phyloP scores from a whole-genome alignment of 1,140 invertebrate genomes.

The Ceratosolen solmsi region DNA sequence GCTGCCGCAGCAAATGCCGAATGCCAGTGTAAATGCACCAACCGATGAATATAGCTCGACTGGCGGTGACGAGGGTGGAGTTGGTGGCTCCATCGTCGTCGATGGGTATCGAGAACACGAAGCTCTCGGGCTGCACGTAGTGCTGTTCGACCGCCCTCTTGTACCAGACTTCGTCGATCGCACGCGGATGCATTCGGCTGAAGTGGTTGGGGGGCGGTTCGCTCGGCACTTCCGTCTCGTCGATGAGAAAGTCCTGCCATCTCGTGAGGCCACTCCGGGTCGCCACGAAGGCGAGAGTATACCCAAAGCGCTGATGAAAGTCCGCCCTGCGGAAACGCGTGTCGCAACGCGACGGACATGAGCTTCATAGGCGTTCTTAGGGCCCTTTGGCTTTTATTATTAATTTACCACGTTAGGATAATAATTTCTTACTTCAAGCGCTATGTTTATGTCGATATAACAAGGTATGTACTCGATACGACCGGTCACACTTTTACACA shows the following conservation, averaged over 20 bases:
- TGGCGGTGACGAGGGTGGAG: constrained; percentile 87
- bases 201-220: constrained; percentile 64
- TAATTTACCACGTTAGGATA: background rate
- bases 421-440: constrained; percentile 30
- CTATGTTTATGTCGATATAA: constrained; percentile 39
- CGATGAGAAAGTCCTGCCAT: constrained; percentile 85
- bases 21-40: no score
- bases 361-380: background rate
- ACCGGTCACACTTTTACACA: background rate
- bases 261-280: constrained; percentile 91
- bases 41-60: constrained; percentile 86
- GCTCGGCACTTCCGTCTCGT: constrained; percentile 53
- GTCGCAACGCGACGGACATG: constrained; percentile 6
- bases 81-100: constrained; percentile 78
- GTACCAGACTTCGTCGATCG: constrained; percentile 96
- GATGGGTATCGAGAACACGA: constrained; percentile 91
- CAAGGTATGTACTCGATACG: constrained; percentile 6
- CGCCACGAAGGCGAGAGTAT: constrained; percentile 88
- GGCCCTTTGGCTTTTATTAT: background rate
- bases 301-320: constrained; percentile 87
- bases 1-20: no score
- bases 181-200: constrained; percentile 70
- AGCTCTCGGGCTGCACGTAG: constrained; percentile 84
- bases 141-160: constrained; percentile 92
- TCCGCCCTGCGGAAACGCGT: constrained; percentile 76